These are phyloP conservation scores for Gallinago paraguaiae DNA, from an alignment of 2,113 vertebrate species.

Conservation along the genomic window DNA sequence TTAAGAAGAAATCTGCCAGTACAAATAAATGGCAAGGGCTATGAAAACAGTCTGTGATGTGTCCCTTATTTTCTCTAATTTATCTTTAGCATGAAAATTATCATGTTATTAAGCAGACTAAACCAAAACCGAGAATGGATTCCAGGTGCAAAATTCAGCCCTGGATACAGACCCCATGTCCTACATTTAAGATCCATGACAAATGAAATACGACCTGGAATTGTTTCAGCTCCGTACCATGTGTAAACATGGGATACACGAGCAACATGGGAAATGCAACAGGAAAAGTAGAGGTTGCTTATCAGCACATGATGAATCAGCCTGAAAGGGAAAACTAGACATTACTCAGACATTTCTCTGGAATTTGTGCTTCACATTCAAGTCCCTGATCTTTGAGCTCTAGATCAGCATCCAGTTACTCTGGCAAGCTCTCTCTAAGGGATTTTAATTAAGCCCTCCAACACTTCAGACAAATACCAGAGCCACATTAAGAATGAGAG, in stretches of 20 bases:
- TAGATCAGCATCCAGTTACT: neutral
- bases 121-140: neutral
- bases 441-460: neutral
- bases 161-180: neutral
- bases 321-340: neutral
- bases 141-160: neutral
- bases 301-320: neutral
- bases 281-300: neutral
- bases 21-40: neutral
- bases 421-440: neutral
- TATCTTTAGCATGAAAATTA: neutral
- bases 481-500: neutral
- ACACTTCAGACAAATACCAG: neutral
- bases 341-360: neutral
- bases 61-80: neutral
- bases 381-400: neutral
- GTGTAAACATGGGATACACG: neutral
- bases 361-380: neutral
- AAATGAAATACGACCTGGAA: neutral
- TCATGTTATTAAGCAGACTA: neutral
- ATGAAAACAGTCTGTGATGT: neutral
- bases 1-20: neutral
- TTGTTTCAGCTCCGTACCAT: neutral
- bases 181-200: neutral
- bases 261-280: neutral